These are phyloP conservation scores for Hemicordylus capensis DNA, from an alignment of 2,113 vertebrate species.

Conservation along the genomic window DNA sequence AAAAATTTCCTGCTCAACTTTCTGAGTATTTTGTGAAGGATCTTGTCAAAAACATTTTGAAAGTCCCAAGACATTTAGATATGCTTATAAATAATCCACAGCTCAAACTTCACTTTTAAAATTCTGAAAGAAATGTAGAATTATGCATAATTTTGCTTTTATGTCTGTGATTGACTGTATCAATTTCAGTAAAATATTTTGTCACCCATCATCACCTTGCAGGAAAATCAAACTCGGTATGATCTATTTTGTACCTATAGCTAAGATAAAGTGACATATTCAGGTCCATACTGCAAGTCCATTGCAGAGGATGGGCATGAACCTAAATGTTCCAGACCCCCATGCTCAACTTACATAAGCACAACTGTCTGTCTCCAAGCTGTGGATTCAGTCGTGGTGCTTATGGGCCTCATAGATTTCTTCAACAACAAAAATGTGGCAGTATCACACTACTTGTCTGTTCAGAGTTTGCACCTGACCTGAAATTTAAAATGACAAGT, in stretches of 20 bases:
- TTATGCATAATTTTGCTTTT: not conserved
- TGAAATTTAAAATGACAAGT: slow-evolving; percentile 7
- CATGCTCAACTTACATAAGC: not conserved
- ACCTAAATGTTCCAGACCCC: not conserved
- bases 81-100: not conserved
- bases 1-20: no score
- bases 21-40: not conserved
- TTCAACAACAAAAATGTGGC: not conserved
- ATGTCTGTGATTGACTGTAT: not conserved
- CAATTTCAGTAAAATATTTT: not conserved
- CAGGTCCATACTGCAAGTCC: not conserved
- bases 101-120: no score
- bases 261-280: not conserved
- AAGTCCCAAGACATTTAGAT: not conserved
- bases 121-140: no score
- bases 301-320: not conserved
- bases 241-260: not conserved
- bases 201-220: no score
- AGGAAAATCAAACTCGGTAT: not conserved
- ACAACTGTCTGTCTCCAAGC: not conserved
- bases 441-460: not conserved
- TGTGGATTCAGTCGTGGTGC: not conserved
- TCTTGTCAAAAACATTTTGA: not conserved
- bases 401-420: slow-evolving; percentile 1
- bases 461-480: not conserved